Percentiles rank a stretch among this genome's conserved stretches.
phyloP scores from a whole-genome alignment of 2,113 vertebrate genomes.

The Otocyon megalotis region DNA sequence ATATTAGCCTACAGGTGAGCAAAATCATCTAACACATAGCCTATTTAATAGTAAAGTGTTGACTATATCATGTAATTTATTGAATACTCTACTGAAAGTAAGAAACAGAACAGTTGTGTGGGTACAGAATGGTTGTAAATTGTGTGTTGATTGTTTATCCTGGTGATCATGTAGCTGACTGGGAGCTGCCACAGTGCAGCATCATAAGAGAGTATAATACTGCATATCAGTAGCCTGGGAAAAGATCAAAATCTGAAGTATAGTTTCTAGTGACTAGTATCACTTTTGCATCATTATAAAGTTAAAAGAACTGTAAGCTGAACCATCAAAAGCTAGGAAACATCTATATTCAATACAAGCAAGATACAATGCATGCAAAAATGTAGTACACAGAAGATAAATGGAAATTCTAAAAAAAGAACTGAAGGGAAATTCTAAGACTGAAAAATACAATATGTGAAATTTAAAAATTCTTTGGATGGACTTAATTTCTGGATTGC shows the following conservation, averaged over 20 bases:
- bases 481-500: background rate
- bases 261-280: background rate
- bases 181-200: background rate
- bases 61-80: background rate
- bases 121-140: background rate
- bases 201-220: background rate
- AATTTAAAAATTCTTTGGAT: background rate
- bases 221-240: background rate
- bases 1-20: background rate
- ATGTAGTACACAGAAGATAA: background rate
- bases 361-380: background rate
- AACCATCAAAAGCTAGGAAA: background rate
- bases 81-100: background rate
- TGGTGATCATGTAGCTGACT: background rate
- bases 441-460: background rate
- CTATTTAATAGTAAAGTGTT: background rate
- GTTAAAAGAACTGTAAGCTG: background rate
- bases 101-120: background rate
- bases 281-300: background rate
- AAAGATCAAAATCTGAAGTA: background rate
- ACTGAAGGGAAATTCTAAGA: background rate
- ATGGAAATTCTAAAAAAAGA: conserved; percentile 6
- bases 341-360: background rate
- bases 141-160: background rate
- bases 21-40: background rate